Conservation (phyloP, 2,888 invertebrate species). For the Tetanocera ferruginea region DNA sequence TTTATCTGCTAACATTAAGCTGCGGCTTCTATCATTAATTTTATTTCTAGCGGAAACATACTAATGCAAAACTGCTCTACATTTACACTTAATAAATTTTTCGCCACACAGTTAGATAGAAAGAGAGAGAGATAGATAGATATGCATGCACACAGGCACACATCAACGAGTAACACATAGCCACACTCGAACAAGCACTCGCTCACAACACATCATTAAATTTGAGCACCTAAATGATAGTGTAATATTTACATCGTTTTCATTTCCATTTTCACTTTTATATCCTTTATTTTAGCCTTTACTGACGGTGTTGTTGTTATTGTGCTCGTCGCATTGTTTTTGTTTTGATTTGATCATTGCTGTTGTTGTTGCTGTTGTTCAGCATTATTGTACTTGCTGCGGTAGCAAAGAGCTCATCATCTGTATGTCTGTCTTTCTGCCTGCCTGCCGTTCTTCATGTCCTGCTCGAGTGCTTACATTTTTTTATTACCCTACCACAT, state of each 20-base stretch:
- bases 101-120: neutral
- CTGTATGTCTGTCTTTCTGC: neutral
- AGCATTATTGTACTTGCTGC: neutral
- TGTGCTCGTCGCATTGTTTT: neutral
- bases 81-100: conserved; percentile 29
- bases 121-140: too few relatives aligned
- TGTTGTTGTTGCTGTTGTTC: neutral
- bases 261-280: conserved; percentile 20
- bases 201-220: conserved; percentile 37
- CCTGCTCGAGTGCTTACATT: conserved; percentile 10
- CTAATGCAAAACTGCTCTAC: conserved; percentile 16
- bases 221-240: conserved; percentile 38
- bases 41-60: neutral
- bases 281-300: conserved; percentile 9
- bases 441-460: neutral
- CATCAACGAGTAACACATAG: neutral
- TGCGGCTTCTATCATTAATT: conserved; percentile 10
- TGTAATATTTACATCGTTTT: conserved; percentile 30
- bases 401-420: neutral
- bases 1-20: neutral
- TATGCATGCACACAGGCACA: neutral
- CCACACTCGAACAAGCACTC: neutral
- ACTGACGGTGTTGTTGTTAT: neutral
- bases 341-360: neutral
- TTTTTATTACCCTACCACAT: conserved; percentile 36